These are phyloP conservation scores for Syrmaticus mikado DNA, from an alignment of 2,113 vertebrate genomes.

Conservation along the genomic window DNA sequence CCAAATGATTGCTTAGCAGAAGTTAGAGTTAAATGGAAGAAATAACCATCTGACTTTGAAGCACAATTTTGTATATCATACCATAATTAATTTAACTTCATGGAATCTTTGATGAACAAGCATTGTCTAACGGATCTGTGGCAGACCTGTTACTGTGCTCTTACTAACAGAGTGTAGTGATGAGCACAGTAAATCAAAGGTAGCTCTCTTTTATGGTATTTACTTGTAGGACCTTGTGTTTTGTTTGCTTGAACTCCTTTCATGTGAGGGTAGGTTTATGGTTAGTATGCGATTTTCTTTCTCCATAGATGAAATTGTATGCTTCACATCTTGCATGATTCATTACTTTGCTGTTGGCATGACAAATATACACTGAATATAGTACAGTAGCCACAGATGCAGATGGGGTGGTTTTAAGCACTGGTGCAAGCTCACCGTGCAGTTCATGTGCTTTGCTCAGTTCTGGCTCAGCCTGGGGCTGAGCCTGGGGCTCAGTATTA, in stretches of 20 bases:
- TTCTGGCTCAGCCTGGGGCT: neutral
- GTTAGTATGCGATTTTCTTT: neutral
- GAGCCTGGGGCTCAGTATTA: neutral
- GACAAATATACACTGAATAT: neutral
- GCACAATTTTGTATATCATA: neutral
- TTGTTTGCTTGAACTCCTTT: neutral
- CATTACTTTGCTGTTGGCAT: neutral
- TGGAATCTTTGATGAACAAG: neutral
- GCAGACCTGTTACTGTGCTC: neutral
- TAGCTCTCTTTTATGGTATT: neutral
- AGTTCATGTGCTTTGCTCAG: neutral
- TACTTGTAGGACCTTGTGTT: neutral
- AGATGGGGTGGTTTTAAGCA: neutral
- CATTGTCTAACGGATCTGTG: neutral
- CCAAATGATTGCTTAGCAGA: neutral
- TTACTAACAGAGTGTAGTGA: neutral
- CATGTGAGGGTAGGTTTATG: neutral
- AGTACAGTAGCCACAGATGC: neutral
- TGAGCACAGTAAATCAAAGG: neutral
- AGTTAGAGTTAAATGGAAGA: neutral
- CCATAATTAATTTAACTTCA: neutral
- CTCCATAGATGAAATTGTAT: neutral
- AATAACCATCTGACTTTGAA: neutral
- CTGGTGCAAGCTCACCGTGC: neutral
- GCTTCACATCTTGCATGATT: neutral